Evolutionary conservation across 2,888 invertebrate genomes (phyloP), one percentile per base, ranked within the genome.

Genomic region (Tetragnatha montana): DNA sequence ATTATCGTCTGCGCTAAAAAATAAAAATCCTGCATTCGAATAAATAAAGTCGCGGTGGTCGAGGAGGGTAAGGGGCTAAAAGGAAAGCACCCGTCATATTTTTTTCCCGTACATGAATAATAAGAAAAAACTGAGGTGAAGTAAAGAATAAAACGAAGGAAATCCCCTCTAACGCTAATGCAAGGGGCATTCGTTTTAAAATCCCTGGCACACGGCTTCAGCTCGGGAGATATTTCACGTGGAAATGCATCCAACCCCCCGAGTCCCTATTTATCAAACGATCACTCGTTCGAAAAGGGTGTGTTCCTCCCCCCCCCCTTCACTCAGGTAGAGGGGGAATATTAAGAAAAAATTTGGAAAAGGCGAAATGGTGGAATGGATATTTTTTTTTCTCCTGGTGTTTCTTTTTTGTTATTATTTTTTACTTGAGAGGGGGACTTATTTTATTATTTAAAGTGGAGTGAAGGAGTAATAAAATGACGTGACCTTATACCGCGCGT

Each of bases 231-330:
- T 88, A 88, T 88, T 88, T 88, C 87, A 82, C 60, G 69, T 21
- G 73, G 81, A 87, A 87, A 87, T 87, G 75, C 81, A 81, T 87
- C 87, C 81, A 12, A 22, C n/a, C 47, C 69, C 70, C 70, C 68
- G 70, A 70, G 69, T 49, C 60, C 87, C 81, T 50, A 87, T 81
- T 87, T 81, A 87, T 87, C 87, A 87, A 81, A 70, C 49, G 71
- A 50, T 83, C 21, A 47, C 10, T 80, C 22, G 74, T 51, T 83
- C 82, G 82, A 74, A 83, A 74, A 74, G 51, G 49, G 60, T 79
- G 19, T 60, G n/a, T 35, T 17, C 47, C 17, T n/a, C 35, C 60
- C 49, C 74, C 74, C 6, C 74, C 21, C 35, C 74, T 21, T 17
- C n/a, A 68, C 80, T 69, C 69, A 60, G 60, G 60, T 60, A 35